phyloP scores from a whole-genome alignment of 2,888 invertebrate genomes.

The Bedellia somnulentella region DNA sequence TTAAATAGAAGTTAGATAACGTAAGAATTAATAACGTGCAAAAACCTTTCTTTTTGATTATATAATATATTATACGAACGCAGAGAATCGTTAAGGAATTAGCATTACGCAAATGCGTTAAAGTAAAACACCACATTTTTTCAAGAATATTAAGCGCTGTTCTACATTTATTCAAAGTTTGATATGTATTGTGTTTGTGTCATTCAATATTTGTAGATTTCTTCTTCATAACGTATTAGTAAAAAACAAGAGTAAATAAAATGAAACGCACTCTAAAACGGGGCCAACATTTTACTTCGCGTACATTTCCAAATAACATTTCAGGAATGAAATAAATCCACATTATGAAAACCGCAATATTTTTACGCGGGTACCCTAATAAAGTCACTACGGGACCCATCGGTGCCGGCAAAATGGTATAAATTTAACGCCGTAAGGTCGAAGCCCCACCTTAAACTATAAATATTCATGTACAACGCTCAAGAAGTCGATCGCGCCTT shows the following conservation, averaged over 20 bases:
- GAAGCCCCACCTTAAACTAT: slow-evolving; percentile 10
- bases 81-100: too few relatives aligned
- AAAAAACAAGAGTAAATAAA: background rate
- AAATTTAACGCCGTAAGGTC: slow-evolving; percentile 6
- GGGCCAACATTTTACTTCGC: background rate
- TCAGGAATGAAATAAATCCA: background rate
- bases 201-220: background rate
- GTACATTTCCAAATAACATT: background rate
- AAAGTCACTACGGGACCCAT: background rate
- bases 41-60: too few relatives aligned
- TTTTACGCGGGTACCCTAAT: background rate
- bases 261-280: background rate
- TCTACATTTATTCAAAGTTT: background rate
- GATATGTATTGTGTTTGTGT: background rate
- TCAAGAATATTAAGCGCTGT: background rate
- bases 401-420: slow-evolving; percentile 8
- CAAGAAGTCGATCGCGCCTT: slow-evolving; percentile 14
- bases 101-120: too few relatives aligned
- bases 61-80: too few relatives aligned
- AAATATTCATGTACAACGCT: slow-evolving; percentile 12
- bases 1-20: too few relatives aligned
- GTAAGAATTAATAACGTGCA: too few relatives aligned
- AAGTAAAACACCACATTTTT: too few relatives aligned
- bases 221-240: background rate
- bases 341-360: slow-evolving; percentile 1